Evolutionary conservation across 53 echinoderm and acorn worm species (phyloP).

Genomic region (Astropecten irregularis): DNA sequence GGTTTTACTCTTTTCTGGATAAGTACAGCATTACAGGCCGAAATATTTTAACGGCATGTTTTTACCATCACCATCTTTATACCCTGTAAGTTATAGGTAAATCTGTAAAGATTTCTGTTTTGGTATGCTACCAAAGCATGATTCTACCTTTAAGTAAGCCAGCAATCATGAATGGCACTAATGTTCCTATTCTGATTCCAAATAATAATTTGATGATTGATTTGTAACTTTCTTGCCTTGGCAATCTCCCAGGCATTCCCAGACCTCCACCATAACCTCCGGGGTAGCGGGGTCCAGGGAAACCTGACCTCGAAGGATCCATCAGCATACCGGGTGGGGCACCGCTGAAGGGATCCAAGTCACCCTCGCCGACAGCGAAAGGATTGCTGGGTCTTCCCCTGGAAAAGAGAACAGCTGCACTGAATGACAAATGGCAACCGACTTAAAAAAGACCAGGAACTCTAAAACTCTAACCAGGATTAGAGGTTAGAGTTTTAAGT

Average conservation of each 20-base stretch:
- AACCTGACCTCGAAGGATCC: conserved; percentile 80
- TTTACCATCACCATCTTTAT: too few relatives aligned
- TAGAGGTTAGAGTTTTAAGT: too few relatives aligned
- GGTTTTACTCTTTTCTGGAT: too few relatives aligned
- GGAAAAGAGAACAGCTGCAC: conserved; percentile 19
- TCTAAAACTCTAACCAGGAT: neutral
- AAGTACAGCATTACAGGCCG: too few relatives aligned
- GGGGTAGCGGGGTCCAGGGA: conserved; percentile 62
- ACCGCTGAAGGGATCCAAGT: conserved; percentile 83
- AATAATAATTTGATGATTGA: too few relatives aligned
- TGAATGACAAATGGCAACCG: neutral
- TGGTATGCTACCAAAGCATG: too few relatives aligned
- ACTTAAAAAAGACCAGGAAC: neutral
- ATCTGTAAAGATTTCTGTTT: too few relatives aligned
- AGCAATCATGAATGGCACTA: neutral
- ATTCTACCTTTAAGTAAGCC: too few relatives aligned
- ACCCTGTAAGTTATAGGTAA: too few relatives aligned
- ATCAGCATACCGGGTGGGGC: conserved; percentile 85
- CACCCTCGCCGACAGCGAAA: conserved; percentile 76
- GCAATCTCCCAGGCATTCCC: conserved; percentile 92
- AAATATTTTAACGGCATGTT: too few relatives aligned
- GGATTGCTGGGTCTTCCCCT: conserved; percentile 78
- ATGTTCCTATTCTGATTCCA: too few relatives aligned
- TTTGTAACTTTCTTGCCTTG: too few relatives aligned
- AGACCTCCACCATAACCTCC: conserved; percentile 69